Conservation (phyloP, 2,888 invertebrate genomes). For the Acrobasis suavella region DNA sequence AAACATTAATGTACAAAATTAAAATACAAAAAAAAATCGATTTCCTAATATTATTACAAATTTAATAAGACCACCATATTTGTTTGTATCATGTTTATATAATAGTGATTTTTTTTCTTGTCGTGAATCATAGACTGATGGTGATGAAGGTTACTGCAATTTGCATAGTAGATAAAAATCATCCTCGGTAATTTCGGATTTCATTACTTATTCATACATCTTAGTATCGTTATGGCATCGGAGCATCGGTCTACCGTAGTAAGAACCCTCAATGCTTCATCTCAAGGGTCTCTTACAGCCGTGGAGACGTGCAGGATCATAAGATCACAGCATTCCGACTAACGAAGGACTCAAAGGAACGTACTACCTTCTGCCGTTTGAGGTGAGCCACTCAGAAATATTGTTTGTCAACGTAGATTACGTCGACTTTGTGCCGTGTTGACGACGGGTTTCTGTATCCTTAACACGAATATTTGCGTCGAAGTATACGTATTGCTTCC, state of each 20-base stretch:
- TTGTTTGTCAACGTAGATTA: background rate
- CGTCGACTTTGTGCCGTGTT: background rate
- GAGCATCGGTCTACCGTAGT: slow-evolving; percentile 10
- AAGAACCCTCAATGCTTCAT: slow-evolving; percentile 11
- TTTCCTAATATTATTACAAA: no score
- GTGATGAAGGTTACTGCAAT: no score
- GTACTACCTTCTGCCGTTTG: background rate
- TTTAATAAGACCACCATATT: no score
- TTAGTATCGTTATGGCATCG: background rate
- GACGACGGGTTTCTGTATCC: background rate
- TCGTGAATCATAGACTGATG: no score
- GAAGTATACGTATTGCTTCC: no score
- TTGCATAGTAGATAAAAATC: no score
- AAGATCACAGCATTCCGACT: slow-evolving; percentile 34
- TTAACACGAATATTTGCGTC: background rate
- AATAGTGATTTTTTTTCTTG: no score
- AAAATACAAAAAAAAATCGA: no score
- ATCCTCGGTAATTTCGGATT: background rate
- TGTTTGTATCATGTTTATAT: no score
- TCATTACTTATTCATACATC: background rate
- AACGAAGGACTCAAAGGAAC: slow-evolving; percentile 34
- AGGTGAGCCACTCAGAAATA: background rate
- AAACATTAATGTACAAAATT: no score
- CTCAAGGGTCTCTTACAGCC: background rate
- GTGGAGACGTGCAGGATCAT: slow-evolving; percentile 33